Evolutionary conservation across 2,113 vertebrate species (phyloP).

Genomic region (Oncorhynchus gorbuscha): DNA sequence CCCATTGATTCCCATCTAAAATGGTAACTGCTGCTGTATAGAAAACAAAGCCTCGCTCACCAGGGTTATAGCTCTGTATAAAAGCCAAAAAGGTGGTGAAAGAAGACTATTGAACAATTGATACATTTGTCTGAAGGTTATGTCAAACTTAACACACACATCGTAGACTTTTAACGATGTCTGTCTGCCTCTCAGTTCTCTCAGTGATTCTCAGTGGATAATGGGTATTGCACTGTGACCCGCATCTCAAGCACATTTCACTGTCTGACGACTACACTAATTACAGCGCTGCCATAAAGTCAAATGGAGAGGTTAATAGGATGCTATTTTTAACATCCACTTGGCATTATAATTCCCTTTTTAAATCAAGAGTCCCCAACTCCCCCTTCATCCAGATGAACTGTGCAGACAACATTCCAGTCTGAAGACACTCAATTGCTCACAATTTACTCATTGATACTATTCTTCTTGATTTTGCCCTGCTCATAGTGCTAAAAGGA

Average conservation of each 20-base stretch:
- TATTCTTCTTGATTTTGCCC: background rate
- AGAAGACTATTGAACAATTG: background rate
- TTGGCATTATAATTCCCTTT: constrained; percentile 32
- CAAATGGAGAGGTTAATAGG: constrained; percentile 63
- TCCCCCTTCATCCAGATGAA: constrained; percentile 13
- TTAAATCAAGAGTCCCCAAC: constrained; percentile 12
- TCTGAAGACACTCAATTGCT: constrained; percentile 17
- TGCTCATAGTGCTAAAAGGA: background rate
- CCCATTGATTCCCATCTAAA: background rate
- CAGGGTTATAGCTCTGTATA: background rate
- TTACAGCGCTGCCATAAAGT: constrained; percentile 59
- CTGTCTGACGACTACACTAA: constrained; percentile 63
- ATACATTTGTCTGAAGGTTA: background rate
- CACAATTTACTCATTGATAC: constrained; percentile 15
- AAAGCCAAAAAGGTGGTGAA: background rate
- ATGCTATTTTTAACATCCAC: constrained; percentile 61
- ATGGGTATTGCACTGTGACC: constrained; percentile 55
- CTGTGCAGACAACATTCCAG: constrained; percentile 5
- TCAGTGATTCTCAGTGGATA: constrained; percentile 42
- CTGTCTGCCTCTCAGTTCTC: constrained; percentile 15
- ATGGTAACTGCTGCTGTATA: background rate
- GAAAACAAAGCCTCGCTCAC: background rate
- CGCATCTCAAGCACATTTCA: constrained; percentile 61
- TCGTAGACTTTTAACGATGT: background rate
- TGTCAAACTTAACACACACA: background rate